Conservation (phyloP, 92 coral and sea anemone species). For the Porites lobata region DNA sequence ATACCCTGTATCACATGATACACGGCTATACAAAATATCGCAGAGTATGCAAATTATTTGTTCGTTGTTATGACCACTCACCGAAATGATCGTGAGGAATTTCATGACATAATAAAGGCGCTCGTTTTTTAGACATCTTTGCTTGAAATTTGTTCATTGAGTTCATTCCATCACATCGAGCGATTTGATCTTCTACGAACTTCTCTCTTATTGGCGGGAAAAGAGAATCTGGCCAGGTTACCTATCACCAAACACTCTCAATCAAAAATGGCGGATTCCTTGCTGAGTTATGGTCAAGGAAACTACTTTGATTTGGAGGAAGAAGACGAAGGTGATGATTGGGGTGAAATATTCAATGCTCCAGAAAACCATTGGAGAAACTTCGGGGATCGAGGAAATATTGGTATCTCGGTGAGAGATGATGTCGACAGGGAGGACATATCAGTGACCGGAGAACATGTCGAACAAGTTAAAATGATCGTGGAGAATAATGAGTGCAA, state of each 20-base stretch:
- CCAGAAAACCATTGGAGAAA: conserved; percentile 18
- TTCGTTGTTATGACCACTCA: conserved; percentile 9
- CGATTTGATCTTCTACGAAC: neutral
- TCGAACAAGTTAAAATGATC: neutral
- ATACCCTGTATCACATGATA: neutral
- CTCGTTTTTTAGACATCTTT: conserved; percentile 32
- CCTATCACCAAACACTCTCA: neutral
- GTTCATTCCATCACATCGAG: neutral
- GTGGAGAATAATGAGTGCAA: conserved; percentile 4
- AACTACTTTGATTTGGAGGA: conserved; percentile 34
- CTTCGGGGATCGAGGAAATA: neutral
- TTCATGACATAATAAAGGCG: neutral
- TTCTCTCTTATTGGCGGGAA: conserved; percentile 43
- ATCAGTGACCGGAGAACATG: neutral
- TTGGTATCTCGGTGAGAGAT: neutral
- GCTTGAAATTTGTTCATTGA: neutral
- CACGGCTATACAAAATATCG: neutral
- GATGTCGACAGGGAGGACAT: neutral
- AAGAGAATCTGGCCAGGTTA: conserved; percentile 39
- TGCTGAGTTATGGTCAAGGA: conserved; percentile 18
- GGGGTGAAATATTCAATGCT: conserved; percentile 54
- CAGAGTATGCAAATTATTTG: neutral
- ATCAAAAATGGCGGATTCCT: conserved; percentile 65
- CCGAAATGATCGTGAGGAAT: conserved; percentile 46
- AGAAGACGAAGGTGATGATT: conserved; percentile 57